Evolutionary conservation across 2,888 invertebrate species (phyloP).

Genomic region (Orthonevra nobilis): DNA sequence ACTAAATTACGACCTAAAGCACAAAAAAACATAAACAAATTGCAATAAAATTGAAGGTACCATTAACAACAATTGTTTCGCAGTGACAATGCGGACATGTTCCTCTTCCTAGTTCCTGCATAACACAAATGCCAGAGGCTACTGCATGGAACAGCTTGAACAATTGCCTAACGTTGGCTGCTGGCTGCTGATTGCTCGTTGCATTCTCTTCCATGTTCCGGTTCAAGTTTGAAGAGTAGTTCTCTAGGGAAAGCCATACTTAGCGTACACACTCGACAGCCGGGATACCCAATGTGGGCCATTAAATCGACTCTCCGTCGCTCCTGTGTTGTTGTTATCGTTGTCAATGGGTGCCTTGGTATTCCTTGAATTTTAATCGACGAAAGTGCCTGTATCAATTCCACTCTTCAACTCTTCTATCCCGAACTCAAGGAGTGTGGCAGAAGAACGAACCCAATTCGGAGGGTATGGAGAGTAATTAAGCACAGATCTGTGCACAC

Average conservation of each 20-base stretch:
- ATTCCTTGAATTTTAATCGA: conserved; percentile 51
- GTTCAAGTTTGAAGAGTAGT: conserved; percentile 31
- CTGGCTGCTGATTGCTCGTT: conserved; percentile 53
- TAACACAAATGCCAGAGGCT: conserved; percentile 30
- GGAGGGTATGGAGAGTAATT: conserved; percentile 39
- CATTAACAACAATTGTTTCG: conserved; percentile 62
- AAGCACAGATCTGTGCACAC: conserved; percentile 41
- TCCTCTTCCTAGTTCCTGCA: conserved; percentile 8
- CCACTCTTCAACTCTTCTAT: neutral
- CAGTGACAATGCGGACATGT: conserved; percentile 67
- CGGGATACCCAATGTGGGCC: conserved; percentile 35
- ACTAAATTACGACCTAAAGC: conserved; percentile 37
- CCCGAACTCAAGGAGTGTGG: no score
- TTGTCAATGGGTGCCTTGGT: neutral
- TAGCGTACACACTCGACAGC: neutral
- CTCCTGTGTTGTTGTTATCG: conserved; percentile 1
- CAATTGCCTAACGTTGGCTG: no score
- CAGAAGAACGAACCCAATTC: neutral
- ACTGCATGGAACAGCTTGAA: no score
- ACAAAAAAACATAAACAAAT: conserved; percentile 7
- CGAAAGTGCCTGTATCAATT: conserved; percentile 50
- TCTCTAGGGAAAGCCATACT: conserved; percentile 30
- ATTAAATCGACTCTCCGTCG: conserved; percentile 34
- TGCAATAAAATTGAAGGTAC: no score
- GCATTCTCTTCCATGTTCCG: conserved; percentile 44